phyloP scores from a whole-genome alignment of 2,113 vertebrate genomes.

The Sphaerodactylus townsendi region DNA sequence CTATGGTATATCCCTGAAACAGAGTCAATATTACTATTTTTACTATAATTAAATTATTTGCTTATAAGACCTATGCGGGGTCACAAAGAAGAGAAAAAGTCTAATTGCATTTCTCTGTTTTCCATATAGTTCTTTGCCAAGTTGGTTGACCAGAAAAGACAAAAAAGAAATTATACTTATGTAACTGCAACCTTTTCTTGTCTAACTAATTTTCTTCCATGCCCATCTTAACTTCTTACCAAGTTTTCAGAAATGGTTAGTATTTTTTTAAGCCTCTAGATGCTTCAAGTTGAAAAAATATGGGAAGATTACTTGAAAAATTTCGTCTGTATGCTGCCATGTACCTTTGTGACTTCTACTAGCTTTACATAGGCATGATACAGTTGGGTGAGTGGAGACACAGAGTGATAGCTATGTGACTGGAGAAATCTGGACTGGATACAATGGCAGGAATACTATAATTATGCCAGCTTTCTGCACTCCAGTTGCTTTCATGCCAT shows the following conservation, averaged over 20 bases:
- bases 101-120: slow-evolving; percentile 55
- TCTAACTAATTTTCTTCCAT: slow-evolving; percentile 47
- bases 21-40: neutral
- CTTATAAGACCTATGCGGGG: slow-evolving; percentile 17
- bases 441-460: neutral
- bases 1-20: slow-evolving; percentile 21
- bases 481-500: neutral
- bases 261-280: slow-evolving; percentile 24
- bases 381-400: neutral
- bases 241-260: slow-evolving; percentile 3
- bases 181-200: slow-evolving; percentile 48
- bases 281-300: slow-evolving; percentile 24
- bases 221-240: slow-evolving; percentile 39
- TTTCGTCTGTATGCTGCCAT: neutral
- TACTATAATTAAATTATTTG: slow-evolving; percentile 34
- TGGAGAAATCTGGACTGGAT: neutral
- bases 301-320: neutral
- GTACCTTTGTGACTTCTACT: neutral
- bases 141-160: slow-evolving; percentile 44
- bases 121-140: slow-evolving; percentile 41
- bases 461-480: neutral
- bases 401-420: no score
- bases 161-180: slow-evolving; percentile 29
- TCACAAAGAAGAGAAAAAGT: slow-evolving; percentile 17
- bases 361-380: neutral